Evolutionary conservation across 1,140 invertebrate genomes (phyloP).

Genomic region (Meloidogyne exigua): DNA sequence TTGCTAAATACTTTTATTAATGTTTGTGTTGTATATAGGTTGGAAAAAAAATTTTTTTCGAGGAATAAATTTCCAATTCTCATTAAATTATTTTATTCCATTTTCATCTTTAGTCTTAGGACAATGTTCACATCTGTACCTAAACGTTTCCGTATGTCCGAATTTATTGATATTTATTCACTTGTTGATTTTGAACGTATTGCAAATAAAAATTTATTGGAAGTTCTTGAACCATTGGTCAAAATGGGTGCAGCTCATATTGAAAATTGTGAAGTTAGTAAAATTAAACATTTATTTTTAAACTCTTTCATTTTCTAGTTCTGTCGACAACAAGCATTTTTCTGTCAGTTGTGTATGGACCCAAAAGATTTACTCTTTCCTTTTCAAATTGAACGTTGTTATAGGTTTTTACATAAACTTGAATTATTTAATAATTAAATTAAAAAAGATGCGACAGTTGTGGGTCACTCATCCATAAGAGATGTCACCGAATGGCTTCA

Average conservation of each 20-base stretch:
- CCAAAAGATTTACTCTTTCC: slow-evolving; percentile 47
- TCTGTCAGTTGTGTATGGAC: slow-evolving; percentile 49
- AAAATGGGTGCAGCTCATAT: slow-evolving; percentile 41
- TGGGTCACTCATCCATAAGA: slow-evolving; percentile 32
- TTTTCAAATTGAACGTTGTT: slow-evolving; percentile 50
- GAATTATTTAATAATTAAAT: background rate
- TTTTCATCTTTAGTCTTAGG: slow-evolving; percentile 32
- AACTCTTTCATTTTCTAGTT: slow-evolving; percentile 14
- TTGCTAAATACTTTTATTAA: no score
- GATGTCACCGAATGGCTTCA: slow-evolving; percentile 32
- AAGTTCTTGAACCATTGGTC: slow-evolving; percentile 49
- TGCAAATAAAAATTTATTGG: slow-evolving; percentile 47
- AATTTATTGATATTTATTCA: slow-evolving; percentile 44
- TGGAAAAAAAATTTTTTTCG: background rate
- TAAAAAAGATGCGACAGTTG: slow-evolving; percentile 37
- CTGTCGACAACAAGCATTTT: slow-evolving; percentile 41
- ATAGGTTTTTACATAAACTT: slow-evolving; percentile 21
- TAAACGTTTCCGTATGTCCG: slow-evolving; percentile 39
- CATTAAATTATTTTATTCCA: background rate
- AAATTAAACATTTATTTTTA: background rate
- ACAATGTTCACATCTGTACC: slow-evolving; percentile 48
- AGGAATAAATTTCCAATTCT: background rate
- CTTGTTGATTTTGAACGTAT: slow-evolving; percentile 46
- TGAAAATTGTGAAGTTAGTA: slow-evolving; percentile 35
- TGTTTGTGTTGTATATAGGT: no score